Percentiles rank a stretch among this genome's conserved stretches.
phyloP scores from a whole-genome alignment of 1,140 invertebrate genomes.

The Aphelenchoides avenae region DNA sequence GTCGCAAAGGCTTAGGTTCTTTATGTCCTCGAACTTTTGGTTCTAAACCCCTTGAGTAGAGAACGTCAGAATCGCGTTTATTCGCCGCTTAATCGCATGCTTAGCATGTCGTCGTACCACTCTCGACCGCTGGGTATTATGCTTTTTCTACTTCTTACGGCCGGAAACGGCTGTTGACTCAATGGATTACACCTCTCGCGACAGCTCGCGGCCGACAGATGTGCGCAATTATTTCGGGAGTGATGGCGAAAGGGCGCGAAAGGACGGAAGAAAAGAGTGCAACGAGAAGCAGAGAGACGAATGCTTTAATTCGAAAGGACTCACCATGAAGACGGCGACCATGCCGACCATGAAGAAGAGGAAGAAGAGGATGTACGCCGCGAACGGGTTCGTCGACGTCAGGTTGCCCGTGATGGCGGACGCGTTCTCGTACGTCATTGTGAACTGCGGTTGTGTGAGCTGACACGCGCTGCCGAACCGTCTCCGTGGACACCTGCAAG shows the following conservation, averaged over 20 bases:
- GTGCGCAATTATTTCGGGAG: not conserved
- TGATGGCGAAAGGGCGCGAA: not conserved
- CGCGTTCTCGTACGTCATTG: not conserved
- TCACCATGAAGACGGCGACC: slow-evolving; percentile 14
- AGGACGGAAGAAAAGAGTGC: not conserved
- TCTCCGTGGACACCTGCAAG: slow-evolving; percentile 22
- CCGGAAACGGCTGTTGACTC: not conserved
- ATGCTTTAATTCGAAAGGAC: not conserved
- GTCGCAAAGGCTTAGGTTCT: no score
- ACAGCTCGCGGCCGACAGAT: not conserved
- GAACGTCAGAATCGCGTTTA: no score
- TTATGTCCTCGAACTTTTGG: no score
- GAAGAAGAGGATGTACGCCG: slow-evolving; percentile 19
- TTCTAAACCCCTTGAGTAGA: no score
- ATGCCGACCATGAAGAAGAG: slow-evolving; percentile 12
- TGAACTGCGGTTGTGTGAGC: slow-evolving; percentile 8
- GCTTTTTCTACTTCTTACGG: not conserved
- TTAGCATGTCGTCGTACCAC: no score
- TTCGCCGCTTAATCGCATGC: no score
- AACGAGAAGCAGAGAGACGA: not conserved
- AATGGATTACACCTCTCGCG: not conserved
- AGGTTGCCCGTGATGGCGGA: slow-evolving; percentile 3
- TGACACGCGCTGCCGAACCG: slow-evolving; percentile 14
- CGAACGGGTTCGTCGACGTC: slow-evolving; percentile 12
- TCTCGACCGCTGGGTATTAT: no score